Base-by-base conservation (phyloP, 2,113 vertebrate species). In the Coracopsis vasa region DNA sequence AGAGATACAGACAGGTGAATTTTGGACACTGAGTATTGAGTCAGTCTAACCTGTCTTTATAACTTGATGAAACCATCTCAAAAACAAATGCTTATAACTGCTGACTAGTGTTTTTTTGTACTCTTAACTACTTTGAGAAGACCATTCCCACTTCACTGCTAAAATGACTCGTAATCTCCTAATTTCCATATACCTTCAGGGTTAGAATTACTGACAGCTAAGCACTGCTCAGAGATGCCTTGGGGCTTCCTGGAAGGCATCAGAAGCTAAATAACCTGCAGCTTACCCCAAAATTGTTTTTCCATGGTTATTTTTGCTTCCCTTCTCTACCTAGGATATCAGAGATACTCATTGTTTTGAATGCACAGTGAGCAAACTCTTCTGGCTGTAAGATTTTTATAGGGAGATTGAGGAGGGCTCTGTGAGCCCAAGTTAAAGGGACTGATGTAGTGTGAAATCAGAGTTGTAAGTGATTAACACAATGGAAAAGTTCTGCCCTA, bases 391-490 rank as follows among this genome's bases (percentile, higher is more conserved):
- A 69, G 53, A 85, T 80, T 93, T 97, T 92, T 21, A 88, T 79
- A 95, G 58, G 45, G n/a, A 92, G 45, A 83, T 21, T 86, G 50
- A 42, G 85, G 83, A 86, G 81, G 47, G 33, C 28, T 96, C 60
- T 96, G 60, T 79, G 44, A 96, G 62, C 69, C 79, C 19, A 16
- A 77, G 66, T 89, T 64, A 47, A 97, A 96, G 95, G 45, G 92
- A 82, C 90, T 88, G 94, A 79, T 91, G 83, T 93, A 96, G 82
- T 97, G 91, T 98, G 97, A 97, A 97, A 97, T 98, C 97, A 90
- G 80, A 93, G 74, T 90, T 96, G 85, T 80, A 97, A 97, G 92
- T 96, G 92, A 98, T 98, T 97, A 98, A 95, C 73, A 96, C 94
- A 97, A 94, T 87, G 83, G 86, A 97, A 97, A 97, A 48, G 88